These are phyloP conservation scores for Trialeurodes vaporariorum DNA, from an alignment of 1,140 invertebrate genomes.

Conservation along the genomic window DNA sequence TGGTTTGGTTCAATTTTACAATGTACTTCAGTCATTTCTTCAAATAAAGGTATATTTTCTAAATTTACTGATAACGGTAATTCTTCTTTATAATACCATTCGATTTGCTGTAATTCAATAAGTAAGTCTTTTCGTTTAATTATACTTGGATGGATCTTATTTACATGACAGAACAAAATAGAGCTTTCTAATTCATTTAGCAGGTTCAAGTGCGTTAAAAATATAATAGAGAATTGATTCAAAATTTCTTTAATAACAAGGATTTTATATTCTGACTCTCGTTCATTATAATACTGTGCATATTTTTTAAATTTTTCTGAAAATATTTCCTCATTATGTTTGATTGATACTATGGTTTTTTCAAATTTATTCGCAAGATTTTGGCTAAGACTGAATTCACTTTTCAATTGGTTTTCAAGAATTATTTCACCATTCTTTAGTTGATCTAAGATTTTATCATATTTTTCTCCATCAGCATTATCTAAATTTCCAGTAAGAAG, in stretches of 20 bases:
- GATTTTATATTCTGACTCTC: background rate
- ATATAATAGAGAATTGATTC: background rate
- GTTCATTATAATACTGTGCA: background rate
- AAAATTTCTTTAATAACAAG: background rate
- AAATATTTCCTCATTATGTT: slow-evolving; percentile 7
- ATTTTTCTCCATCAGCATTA: background rate
- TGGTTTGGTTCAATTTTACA: slow-evolving; percentile 3
- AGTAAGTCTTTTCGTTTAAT: slow-evolving; percentile 1
- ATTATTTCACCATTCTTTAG: background rate
- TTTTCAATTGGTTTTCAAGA: background rate
- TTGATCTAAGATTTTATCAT: background rate
- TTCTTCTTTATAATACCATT: background rate
- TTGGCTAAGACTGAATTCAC: background rate
- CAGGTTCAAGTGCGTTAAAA: background rate
- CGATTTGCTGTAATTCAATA: background rate
- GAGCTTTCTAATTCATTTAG: slow-evolving; percentile 4
- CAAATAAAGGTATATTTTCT: background rate
- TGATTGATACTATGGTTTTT: slow-evolving; percentile 1
- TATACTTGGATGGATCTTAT: slow-evolving; percentile 8
- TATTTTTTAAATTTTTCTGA: background rate
- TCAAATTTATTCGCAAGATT: background rate
- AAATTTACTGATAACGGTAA: background rate
- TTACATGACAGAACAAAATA: background rate
- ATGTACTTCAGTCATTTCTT: background rate
- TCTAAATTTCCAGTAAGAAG: slow-evolving; percentile 9